Base-by-base conservation (phyloP, 2,888 invertebrate species). In the Scaptomyza caliginosa region DNA sequence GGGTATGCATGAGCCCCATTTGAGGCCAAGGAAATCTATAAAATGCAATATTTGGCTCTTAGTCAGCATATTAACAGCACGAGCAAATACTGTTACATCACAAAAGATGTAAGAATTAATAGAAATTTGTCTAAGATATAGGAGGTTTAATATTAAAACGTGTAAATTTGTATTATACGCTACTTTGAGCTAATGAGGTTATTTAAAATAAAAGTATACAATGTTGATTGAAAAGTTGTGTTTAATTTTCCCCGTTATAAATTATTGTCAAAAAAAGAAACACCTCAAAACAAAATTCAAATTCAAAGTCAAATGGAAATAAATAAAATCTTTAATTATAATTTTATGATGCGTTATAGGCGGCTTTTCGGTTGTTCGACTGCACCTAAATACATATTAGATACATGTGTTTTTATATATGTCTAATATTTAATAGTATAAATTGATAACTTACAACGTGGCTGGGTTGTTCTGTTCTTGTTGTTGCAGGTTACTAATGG, bases 401-500 rank as follows among this genome's bases (percentile, higher is more conserved):
- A 52, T 16, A 54, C 54, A 58, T 21, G 26, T 51, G 42, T 73
- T 36, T 55, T 24, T 23, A 32, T 17, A 32, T 17, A 19, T 23
- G 40, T 32, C 7, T 13, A 13, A 67, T 60, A 62, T 46, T 57
- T 50, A 57, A 34, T 48, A 30, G 28, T 63, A 66, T 75, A 62
- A 59, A 76, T 79, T 67, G 70, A 76, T 69, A 64, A 60, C 26
- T 62, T 52, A 55, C 71, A 58, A 38, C 19, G 28, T 24, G 63
- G 26, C 11, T 17, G 42, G 42, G 13, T 7, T 34, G 30, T 13
- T 32, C 24, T 10, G 32, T 7, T n/a, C n/a, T n/a, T 50, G 32
- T 26, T 55, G 59, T 42, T 54, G 60, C 11, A 63, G 62, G 49
- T 30, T 71, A n/a, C 62, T 82, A 84, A 82, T 86, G 67, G 81